Base-by-base conservation (phyloP, 53 echinoderm and acorn worm species). In the Arbacia lixula region DNA sequence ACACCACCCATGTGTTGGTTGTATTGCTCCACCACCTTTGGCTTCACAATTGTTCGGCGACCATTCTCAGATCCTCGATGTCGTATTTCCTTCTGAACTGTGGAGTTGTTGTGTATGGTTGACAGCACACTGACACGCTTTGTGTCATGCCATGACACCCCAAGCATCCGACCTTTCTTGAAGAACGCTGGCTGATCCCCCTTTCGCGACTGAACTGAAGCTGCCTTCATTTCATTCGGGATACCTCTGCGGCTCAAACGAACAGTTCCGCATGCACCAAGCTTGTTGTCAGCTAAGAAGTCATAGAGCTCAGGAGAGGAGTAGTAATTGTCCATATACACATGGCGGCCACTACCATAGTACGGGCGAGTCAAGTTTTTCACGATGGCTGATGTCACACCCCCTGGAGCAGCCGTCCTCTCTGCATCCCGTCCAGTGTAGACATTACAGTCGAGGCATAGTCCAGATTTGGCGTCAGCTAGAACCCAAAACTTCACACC, bases 401-500 rank as follows among this genome's bases (percentile, higher is more conserved):
- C 58, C 4, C 60, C 62, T 22, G 5, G 76, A 20, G 52, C 40
- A 6, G 10, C 79, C 0, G 36, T 24, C 29, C 43, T 24, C 27
- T 87, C 82, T 56, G 17, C 75, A 17, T 76, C 33, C 26, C 42
- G 66, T 22, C 87, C 71, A 2, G 71, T 57, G 27, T 87, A 80
- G 58, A 68, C 20, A 2, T 58, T 79, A 39, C 68, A 87, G 38
- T 54, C 68, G 6, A 54, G 74, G n/a, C 80, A 76, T 14, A 65
- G 77, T 24, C 86, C 86, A 17, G 65, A 53, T 27, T 20, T n/a
- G 5, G 86, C 63, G 38, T 86, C 86, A 12, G 46, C 54, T n/a
- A 86, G 35, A 2, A 76, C 64, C 51, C 76, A 86, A 29, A 76
- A 76, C 37, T 86, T 86, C 35, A 86, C 56, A 10, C 86, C 86